Evolutionary conservation across 2,113 vertebrate genomes (phyloP).

Genomic region (Eptatretus burgeri): DNA sequence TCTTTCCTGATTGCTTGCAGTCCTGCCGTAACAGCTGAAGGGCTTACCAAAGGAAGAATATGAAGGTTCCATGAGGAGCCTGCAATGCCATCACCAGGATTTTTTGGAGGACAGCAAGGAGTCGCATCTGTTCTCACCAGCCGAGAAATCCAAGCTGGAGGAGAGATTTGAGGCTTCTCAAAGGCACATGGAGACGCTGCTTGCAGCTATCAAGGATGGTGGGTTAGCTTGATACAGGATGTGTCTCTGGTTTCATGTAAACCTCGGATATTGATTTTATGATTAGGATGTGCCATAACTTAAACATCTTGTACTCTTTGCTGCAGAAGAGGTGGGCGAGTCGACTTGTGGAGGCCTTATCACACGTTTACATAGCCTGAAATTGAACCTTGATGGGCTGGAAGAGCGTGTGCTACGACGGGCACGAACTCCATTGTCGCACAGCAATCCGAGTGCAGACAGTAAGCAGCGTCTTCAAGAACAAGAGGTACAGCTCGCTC

Average conservation of each 20-base stretch:
- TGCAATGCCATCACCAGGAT: constrained; percentile 45
- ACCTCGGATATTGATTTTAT: neutral
- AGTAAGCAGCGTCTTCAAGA: constrained; percentile 29
- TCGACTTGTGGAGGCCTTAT: constrained; percentile 35
- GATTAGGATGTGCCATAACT: neutral
- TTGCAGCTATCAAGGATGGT: constrained; percentile 63
- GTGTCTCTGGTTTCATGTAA: too few relatives aligned
- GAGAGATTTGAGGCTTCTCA: constrained; percentile 38
- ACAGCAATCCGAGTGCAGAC: constrained; percentile 21
- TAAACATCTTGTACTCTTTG: neutral
- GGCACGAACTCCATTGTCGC: constrained; percentile 24
- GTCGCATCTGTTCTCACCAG: constrained; percentile 38
- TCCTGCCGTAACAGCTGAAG: constrained; percentile 24
- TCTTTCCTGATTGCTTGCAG: too few relatives aligned
- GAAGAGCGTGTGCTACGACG: constrained; percentile 35
- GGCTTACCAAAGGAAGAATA: constrained; percentile 30
- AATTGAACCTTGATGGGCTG: constrained; percentile 33
- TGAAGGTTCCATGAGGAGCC: constrained; percentile 34
- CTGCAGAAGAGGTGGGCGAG: constrained; percentile 66
- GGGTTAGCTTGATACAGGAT: constrained; percentile 11
- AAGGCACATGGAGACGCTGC: constrained; percentile 37
- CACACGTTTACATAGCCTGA: constrained; percentile 48
- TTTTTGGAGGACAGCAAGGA: constrained; percentile 61
- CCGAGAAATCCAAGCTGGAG: constrained; percentile 39
- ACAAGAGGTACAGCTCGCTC: constrained; percentile 37